Evolutionary conservation across 2,113 vertebrate genomes (phyloP).

Genomic region (Leuciscus idus): DNA sequence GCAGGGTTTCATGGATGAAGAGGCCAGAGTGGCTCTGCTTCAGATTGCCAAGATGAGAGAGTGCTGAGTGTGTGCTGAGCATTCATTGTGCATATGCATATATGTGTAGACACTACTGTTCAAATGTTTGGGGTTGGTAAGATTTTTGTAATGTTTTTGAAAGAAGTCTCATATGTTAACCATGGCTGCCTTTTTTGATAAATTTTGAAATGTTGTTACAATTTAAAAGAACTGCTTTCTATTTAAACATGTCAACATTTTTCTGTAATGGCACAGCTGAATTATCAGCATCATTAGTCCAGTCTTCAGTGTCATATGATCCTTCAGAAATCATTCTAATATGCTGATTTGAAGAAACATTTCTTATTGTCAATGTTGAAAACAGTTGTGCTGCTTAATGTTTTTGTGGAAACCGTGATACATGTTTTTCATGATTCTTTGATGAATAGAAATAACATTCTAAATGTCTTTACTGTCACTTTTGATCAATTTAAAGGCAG

Average conservation of each 20-base stretch:
- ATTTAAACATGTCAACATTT: neutral
- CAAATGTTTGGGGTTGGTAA: neutral
- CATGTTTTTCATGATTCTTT: neutral
- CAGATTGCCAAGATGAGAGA: constrained; percentile 88
- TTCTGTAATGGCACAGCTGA: neutral
- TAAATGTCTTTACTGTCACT: too few relatives aligned
- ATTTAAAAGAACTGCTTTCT: neutral
- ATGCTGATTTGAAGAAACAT: neutral
- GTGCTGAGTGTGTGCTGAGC: constrained; percentile 78
- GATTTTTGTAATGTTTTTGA: neutral
- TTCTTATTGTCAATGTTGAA: neutral
- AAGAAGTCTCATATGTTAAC: neutral
- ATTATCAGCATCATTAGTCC: neutral
- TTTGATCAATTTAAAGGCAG: too few relatives aligned
- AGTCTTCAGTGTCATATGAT: neutral
- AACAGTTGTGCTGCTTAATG: neutral
- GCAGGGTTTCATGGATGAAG: constrained; percentile 89
- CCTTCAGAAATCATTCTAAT: neutral
- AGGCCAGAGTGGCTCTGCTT: constrained; percentile 83
- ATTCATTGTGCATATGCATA: neutral
- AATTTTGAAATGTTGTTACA: neutral
- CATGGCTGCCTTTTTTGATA: neutral
- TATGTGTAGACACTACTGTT: neutral
- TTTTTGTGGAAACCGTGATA: neutral
- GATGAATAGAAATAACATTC: too few relatives aligned